These are phyloP conservation scores for Lasioglossum calceatum DNA, from an alignment of 2,888 invertebrate species.

Conservation along the genomic window DNA sequence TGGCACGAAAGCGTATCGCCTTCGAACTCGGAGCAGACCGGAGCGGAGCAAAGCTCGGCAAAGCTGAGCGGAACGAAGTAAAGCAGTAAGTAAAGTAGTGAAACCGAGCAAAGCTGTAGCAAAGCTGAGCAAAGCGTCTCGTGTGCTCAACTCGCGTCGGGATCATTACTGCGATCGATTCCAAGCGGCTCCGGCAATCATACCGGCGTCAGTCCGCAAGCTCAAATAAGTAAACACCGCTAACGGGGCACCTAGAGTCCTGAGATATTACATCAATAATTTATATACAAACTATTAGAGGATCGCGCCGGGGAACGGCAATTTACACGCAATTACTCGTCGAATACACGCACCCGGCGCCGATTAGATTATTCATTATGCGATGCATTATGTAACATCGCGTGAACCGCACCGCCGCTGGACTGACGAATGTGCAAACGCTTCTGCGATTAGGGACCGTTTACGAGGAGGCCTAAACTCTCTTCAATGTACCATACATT, in stretches of 20 bases:
- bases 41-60: not conserved
- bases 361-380: constrained; percentile 38
- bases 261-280: constrained; percentile 44
- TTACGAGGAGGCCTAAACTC: not conserved
- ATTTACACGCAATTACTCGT: constrained; percentile 25
- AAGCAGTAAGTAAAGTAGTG: no score
- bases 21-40: not conserved
- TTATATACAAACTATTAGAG: constrained; percentile 2
- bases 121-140: not conserved
- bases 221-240: constrained; percentile 44
- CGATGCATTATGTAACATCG: constrained; percentile 23
- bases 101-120: no score
- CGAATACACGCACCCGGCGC: constrained; percentile 1
- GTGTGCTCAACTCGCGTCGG: constrained; percentile 6
- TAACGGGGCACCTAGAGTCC: not conserved
- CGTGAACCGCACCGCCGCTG: not conserved
- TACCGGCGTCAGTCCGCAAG: constrained; percentile 26
- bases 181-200: constrained; percentile 35
- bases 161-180: constrained; percentile 46
- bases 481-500: not conserved
- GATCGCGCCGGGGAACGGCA: constrained; percentile 16
- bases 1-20: constrained; percentile 50
- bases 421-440: not conserved
- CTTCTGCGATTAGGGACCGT: no score
- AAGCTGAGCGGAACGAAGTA: not conserved